Conservation (phyloP, 2,113 vertebrate species). For the Promerops cafer region DNA sequence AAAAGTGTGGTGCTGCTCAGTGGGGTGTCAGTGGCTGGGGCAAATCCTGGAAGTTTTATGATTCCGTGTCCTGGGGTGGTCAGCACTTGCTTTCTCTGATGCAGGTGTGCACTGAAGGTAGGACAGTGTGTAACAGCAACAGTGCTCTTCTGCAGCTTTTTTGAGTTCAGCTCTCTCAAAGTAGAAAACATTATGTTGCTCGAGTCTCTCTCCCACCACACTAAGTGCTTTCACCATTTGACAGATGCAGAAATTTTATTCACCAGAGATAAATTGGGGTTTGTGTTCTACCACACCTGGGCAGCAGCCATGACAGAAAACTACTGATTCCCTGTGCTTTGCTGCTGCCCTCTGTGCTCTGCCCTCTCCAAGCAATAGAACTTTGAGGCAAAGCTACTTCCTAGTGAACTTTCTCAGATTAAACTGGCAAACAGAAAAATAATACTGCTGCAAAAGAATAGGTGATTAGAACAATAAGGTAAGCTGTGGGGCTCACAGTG, state of each 20-base stretch:
- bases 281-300: background rate
- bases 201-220: background rate
- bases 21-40: background rate
- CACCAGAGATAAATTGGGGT: background rate
- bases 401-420: background rate
- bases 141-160: background rate
- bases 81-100: background rate
- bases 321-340: background rate
- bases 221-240: background rate
- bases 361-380: background rate
- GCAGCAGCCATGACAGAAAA: background rate
- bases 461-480: background rate
- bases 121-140: background rate
- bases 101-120: background rate
- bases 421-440: background rate
- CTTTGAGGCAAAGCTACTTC: background rate
- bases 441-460: background rate
- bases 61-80: background rate
- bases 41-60: background rate
- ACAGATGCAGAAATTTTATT: background rate
- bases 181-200: background rate
- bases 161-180: background rate
- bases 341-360: background rate
- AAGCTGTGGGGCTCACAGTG: background rate
- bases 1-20: accelerated